Evolutionary conservation across 2,888 invertebrate genomes (phyloP), one percentile per base, ranked within the genome.

Genomic region (Tinea trinotella): DNA sequence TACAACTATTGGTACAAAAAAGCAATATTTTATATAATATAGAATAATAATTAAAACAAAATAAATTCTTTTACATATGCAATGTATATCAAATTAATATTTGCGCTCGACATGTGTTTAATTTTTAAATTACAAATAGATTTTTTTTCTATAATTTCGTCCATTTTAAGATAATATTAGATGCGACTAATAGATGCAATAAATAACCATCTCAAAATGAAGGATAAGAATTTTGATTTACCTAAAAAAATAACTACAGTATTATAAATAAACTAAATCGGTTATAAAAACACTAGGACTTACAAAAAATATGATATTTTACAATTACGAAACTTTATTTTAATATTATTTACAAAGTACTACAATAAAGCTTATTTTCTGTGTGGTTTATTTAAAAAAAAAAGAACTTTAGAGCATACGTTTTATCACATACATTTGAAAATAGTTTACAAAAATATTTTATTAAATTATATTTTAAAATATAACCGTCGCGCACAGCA

Each of bases 371-470:
- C 22, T 22, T 5, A 7, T 22, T 22, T 7, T 30, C 30, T 30
- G n/a, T 30, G 30, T 3, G 22, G 7, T 30, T 30, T 10, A 30
- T 30, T 10, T n/a, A 40, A 15, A 40, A 40, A 2, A 40, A 13
- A 15, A 40, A 13, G 40, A 13, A 40, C 13, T 40, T 13, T 13
- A 15, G 40, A n/a, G 5, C 7, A 13, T 40, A 40, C 40, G 40
- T 40, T 35, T 15, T 40, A 40, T 40, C 40, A 40, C 40, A 40
- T 40, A 40, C 40, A 15, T 4, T 15, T 35, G 6, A 40, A 40
- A 40, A 13, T 40, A 12, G 15, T 40, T 40, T 40, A 40, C 40
- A 40, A 40, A 40, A 40, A 40, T 40, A 40, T 40, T 40, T 40
- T n/a, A 40, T 13, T 40, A 40, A 40, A 40, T 15, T n/a, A 40